Conservation (phyloP, 2,113 vertebrate genomes). For the Actenoides lindsayi region DNA sequence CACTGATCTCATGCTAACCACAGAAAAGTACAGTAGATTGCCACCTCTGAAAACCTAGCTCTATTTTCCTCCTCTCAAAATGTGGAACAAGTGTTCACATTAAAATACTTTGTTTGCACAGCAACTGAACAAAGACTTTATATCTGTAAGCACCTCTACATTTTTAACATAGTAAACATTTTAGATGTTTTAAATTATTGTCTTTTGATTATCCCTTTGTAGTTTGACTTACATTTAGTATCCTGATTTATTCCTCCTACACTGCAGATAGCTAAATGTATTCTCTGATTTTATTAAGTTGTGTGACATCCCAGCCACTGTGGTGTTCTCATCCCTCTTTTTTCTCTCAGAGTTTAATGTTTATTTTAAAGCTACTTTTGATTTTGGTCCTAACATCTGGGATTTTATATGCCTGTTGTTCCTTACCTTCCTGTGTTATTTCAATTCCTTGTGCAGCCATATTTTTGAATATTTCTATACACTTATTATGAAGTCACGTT, state of each 20-base stretch:
- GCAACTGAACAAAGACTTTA: not conserved
- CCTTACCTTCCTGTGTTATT: not conserved
- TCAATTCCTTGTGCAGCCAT: not conserved
- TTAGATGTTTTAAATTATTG: not conserved
- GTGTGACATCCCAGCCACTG: not conserved
- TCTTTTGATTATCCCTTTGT: not conserved
- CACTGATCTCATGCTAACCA: not conserved
- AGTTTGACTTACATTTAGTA: not conserved
- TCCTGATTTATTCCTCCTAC: conserved; percentile 24
- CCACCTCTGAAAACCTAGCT: not conserved
- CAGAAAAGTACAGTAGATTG: not conserved
- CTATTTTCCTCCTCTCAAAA: not conserved
- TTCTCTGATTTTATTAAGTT: not conserved
- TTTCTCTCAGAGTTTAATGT: not conserved
- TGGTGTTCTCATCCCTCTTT: not conserved
- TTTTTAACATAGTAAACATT: not conserved
- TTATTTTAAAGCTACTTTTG: not conserved
- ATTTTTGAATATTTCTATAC: not conserved
- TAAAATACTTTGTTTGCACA: not conserved
- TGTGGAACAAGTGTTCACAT: not conserved
- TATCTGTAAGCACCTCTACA: not conserved
- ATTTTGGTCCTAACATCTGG: not conserved
- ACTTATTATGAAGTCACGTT: not conserved
- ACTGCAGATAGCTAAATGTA: not conserved
- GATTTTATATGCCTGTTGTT: not conserved